Percentiles rank a stretch among this genome's conserved stretches.
These are phyloP conservation scores for Rutilus rutilus DNA, from an alignment of 2,113 vertebrate species.

Conservation along the genomic window DNA sequence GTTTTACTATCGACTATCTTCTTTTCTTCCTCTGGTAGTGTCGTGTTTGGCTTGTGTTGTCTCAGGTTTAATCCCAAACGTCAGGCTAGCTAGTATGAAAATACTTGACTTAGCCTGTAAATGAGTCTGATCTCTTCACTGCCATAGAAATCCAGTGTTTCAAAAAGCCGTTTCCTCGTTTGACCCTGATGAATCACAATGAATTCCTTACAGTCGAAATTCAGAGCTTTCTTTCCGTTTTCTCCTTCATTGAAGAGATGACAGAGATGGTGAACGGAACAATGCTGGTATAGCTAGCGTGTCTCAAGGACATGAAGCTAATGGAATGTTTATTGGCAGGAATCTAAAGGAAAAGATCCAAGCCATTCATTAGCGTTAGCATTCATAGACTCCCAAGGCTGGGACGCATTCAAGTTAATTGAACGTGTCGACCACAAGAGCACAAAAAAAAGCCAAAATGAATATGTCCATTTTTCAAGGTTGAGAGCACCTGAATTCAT, in stretches of 20 bases:
- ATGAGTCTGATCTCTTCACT: neutral
- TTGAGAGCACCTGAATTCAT: slow-evolving; percentile 36
- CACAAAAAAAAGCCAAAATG: slow-evolving; percentile 10
- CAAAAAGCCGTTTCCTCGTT: neutral
- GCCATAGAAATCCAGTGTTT: neutral
- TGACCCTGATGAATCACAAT: slow-evolving; percentile 25
- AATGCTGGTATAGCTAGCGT: slow-evolving; percentile 24
- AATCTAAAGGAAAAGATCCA: slow-evolving; percentile 44
- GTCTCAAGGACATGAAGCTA: slow-evolving; percentile 54
- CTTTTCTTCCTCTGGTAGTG: neutral
- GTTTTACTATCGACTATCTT: slow-evolving; percentile 53
- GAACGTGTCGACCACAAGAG: slow-evolving; percentile 30
- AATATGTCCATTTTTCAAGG: slow-evolving; percentile 37
- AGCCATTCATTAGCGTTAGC: slow-evolving; percentile 52
- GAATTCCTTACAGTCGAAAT: neutral
- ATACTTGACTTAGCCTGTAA: neutral
- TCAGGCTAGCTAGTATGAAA: neutral
- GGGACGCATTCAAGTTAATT: slow-evolving; percentile 37
- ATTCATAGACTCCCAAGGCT: slow-evolving; percentile 52
- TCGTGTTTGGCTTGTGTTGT: slow-evolving; percentile 62
- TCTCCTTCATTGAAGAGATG: slow-evolving; percentile 38
- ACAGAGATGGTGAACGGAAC: slow-evolving; percentile 26
- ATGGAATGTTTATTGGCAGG: slow-evolving; percentile 55
- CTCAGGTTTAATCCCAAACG: slow-evolving; percentile 19
- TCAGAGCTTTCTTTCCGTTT: slow-evolving; percentile 34